phyloP scores from a whole-genome alignment of 2,113 vertebrate species.

The Phainopepla nitens region DNA sequence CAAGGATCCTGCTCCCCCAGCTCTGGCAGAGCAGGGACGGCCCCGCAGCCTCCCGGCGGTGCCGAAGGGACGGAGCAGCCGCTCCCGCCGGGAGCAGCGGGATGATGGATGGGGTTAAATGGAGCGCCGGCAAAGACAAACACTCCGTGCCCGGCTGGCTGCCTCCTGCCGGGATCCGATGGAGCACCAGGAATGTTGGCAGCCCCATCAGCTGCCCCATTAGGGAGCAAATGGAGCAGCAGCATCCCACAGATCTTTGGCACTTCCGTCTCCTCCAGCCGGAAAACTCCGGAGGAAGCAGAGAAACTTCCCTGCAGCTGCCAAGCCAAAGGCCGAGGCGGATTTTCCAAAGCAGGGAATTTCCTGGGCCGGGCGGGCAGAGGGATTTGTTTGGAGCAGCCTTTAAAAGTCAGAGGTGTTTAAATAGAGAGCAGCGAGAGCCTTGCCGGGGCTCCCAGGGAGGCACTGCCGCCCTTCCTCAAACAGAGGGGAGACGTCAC shows the following conservation, averaged over 20 bases:
- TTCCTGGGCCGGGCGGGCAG: rapidly evolving
- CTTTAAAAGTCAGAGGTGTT: slow-evolving; percentile 20
- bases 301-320: neutral
- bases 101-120: neutral
- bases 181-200: neutral
- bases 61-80: rapidly evolving
- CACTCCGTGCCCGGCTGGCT: neutral
- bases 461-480: neutral
- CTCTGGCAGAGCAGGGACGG: rapidly evolving
- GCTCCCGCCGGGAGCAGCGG: rapidly evolving
- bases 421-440: neutral
- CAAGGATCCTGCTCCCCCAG: rapidly evolving
- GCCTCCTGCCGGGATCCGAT: neutral
- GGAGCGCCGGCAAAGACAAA: neutral
- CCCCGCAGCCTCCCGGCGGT: neutral
- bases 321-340: neutral
- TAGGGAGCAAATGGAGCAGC: neutral
- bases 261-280: neutral
- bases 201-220: neutral
- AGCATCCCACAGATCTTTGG: neutral
- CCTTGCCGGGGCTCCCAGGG: neutral
- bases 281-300: neutral
- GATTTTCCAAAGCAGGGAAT: neutral
- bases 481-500: neutral
- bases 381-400: neutral